These are phyloP conservation scores for Carduelis carduelis DNA, from an alignment of 2,797 vertebrate species.

Conservation along the genomic window DNA sequence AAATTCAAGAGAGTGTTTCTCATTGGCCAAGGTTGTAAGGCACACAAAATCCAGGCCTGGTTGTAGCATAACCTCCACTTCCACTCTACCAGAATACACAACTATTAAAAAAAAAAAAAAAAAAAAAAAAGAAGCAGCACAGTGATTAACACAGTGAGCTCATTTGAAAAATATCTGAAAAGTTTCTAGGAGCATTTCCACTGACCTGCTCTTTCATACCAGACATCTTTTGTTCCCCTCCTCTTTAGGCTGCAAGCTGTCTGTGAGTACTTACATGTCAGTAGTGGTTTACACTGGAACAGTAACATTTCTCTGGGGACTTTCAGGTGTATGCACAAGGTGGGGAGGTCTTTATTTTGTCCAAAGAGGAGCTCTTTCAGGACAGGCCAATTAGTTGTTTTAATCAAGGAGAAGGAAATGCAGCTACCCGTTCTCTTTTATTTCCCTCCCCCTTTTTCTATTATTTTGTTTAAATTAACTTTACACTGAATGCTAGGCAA, in stretches of 20 bases:
- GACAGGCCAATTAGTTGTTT: neutral
- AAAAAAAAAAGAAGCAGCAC: too few species aligned
- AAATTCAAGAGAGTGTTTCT: neutral
- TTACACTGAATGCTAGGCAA: neutral
- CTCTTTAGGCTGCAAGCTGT: neutral
- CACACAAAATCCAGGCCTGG: neutral
- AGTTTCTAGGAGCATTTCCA: conserved; percentile 22
- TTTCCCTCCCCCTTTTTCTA: neutral
- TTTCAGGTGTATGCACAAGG: neutral
- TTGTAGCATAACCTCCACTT: neutral
- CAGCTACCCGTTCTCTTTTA: neutral
- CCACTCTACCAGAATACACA: neutral
- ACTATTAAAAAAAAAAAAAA: neutral
- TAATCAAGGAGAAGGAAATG: neutral
- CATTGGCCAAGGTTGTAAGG: neutral
- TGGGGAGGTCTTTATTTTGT: neutral
- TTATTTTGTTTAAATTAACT: neutral
- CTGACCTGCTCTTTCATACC: conserved; percentile 43
- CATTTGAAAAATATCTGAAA: conserved; percentile 33
- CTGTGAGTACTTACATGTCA: neutral
- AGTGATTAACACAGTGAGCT: conserved; percentile 11
- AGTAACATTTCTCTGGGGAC: neutral
- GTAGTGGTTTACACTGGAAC: neutral
- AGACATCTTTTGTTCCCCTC: conserved; percentile 5
- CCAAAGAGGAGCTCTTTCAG: neutral